Conservation (phyloP, 2,797 vertebrate genomes). For the Hemitrygon akajei region DNA sequence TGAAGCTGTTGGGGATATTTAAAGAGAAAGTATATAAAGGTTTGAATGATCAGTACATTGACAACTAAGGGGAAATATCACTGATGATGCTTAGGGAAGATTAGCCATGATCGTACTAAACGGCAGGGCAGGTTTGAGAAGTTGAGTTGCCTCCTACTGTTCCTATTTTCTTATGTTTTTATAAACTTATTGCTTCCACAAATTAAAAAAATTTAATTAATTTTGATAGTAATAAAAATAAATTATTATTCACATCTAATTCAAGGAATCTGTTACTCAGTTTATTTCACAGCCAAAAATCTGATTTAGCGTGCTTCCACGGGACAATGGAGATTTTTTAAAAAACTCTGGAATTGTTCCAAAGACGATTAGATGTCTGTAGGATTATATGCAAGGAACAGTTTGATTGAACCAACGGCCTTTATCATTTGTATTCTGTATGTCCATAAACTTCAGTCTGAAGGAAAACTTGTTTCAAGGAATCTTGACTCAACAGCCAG, state of each 20-base stretch:
- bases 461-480: background rate
- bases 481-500: background rate
- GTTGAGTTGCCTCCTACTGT: too few species aligned
- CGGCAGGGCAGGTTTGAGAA: too few species aligned
- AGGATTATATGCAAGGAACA: background rate
- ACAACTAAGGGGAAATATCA: too few species aligned
- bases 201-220: too few species aligned
- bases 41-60: too few species aligned
- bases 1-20: too few species aligned
- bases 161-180: too few species aligned
- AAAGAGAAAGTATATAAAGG: too few species aligned
- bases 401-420: background rate
- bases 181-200: too few species aligned
- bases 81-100: too few species aligned
- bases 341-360: background rate
- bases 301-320: background rate
- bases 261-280: background rate
- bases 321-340: background rate
- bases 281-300: background rate
- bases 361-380: background rate
- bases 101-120: too few species aligned
- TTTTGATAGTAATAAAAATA: background rate
- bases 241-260: background rate
- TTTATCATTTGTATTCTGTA: background rate
- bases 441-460: background rate